These are phyloP conservation scores for Galaxea fascicularis DNA, from an alignment of 92 coral and sea anemone species.

Conservation along the genomic window DNA sequence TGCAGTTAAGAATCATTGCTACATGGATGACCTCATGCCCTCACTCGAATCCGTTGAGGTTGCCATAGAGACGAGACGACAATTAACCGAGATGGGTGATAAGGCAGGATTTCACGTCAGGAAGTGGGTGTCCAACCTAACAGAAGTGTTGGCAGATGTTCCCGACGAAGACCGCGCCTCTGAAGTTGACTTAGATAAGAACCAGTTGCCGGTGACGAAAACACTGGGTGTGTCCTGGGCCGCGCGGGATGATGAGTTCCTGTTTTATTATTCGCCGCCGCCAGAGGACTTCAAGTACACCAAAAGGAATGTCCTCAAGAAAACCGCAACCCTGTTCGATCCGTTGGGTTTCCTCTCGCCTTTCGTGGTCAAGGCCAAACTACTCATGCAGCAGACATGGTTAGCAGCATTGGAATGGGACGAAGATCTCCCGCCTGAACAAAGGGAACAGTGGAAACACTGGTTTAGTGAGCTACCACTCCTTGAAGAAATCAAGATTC, in stretches of 20 bases:
- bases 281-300: slow-evolving; percentile 18
- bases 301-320: too few relatives aligned
- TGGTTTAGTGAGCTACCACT: slow-evolving; percentile 47
- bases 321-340: slow-evolving; percentile 45
- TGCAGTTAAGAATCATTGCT: background rate
- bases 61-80: slow-evolving; percentile 55
- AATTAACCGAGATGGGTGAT: slow-evolving; percentile 45
- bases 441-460: slow-evolving; percentile 43
- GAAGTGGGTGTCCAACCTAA: slow-evolving; percentile 43
- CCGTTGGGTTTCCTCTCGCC: slow-evolving; percentile 58
- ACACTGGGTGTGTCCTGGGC: slow-evolving; percentile 50
- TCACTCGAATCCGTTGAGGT: slow-evolving; percentile 8
- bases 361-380: slow-evolving; percentile 46
- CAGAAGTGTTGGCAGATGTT: slow-evolving; percentile 40
- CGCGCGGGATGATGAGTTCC: slow-evolving; percentile 38
- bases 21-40: slow-evolving; percentile 25
- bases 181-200: slow-evolving; percentile 38
- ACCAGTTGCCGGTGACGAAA: slow-evolving; percentile 22
- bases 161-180: slow-evolving; percentile 41
- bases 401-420: slow-evolving; percentile 55
- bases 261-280: slow-evolving; percentile 44
- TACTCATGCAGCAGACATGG: slow-evolving; percentile 56
- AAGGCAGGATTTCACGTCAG: slow-evolving; percentile 33
- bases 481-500: slow-evolving; percentile 57
- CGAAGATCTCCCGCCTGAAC: slow-evolving; percentile 20